Evolutionary conservation across 1,140 invertebrate genomes (phyloP).

Genomic region (Mylabris phalerata): DNA sequence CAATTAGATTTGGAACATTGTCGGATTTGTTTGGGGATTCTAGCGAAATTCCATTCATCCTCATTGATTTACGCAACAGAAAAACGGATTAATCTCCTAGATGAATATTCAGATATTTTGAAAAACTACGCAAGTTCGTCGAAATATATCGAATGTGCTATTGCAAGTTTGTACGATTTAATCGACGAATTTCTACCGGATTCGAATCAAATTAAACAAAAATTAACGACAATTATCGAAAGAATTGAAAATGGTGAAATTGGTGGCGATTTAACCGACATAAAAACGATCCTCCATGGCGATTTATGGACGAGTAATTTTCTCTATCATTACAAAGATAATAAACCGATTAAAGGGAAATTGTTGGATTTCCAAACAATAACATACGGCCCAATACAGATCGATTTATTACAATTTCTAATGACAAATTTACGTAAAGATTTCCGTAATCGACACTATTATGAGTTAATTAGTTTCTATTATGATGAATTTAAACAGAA

Average conservation of each 20-base stretch:
- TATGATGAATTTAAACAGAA: slow-evolving; percentile 29
- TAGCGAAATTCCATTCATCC: slow-evolving; percentile 38
- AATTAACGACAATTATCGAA: not conserved
- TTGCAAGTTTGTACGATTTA: slow-evolving; percentile 10
- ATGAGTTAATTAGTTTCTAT: slow-evolving; percentile 47
- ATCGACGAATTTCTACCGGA: slow-evolving; percentile 15
- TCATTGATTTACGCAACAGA: slow-evolving; percentile 33
- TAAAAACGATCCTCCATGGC: slow-evolving; percentile 37
- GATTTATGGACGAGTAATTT: slow-evolving; percentile 49
- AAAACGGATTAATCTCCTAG: slow-evolving; percentile 12
- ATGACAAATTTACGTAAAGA: slow-evolving; percentile 36
- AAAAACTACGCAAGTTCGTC: slow-evolving; percentile 4
- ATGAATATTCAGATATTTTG: slow-evolving; percentile 4
- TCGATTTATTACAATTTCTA: slow-evolving; percentile 41
- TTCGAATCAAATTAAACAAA: not conserved
- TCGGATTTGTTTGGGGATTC: slow-evolving; percentile 25
- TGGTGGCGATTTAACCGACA: not conserved
- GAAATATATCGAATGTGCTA: slow-evolving; percentile 8
- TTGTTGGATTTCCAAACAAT: slow-evolving; percentile 43
- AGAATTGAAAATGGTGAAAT: not conserved
- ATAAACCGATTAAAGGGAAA: slow-evolving; percentile 31
- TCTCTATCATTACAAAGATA: slow-evolving; percentile 42
- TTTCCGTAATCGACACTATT: slow-evolving; percentile 39
- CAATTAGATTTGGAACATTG: slow-evolving; percentile 22
- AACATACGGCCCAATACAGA: slow-evolving; percentile 40